These are phyloP conservation scores for Anhinga anhinga DNA, from an alignment of 2,113 vertebrate species.

Conservation along the genomic window DNA sequence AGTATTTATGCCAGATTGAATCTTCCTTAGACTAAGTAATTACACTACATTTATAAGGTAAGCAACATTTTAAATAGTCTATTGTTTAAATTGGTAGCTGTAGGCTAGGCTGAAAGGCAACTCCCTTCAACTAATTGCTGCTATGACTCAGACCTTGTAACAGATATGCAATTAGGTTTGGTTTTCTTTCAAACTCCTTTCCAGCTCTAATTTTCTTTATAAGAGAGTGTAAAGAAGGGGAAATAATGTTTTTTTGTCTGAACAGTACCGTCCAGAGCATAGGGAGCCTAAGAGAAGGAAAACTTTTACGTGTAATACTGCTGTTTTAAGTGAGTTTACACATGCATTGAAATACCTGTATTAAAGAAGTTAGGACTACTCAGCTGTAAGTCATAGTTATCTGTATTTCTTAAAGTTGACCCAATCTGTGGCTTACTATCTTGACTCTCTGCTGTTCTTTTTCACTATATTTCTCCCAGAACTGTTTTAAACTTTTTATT, in stretches of 20 bases:
- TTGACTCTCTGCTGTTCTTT: neutral
- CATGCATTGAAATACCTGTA: neutral
- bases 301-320: neutral
- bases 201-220: neutral
- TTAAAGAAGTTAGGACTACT: neutral
- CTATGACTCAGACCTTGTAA: constrained; percentile 64
- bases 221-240: neutral
- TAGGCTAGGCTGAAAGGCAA: constrained; percentile 36
- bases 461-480: neutral
- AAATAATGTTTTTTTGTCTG: neutral
- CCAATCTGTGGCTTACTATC: neutral
- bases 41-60: constrained; percentile 45
- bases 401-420: neutral
- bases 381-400: neutral
- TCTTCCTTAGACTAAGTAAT: constrained; percentile 48
- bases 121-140: constrained; percentile 43
- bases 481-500: neutral
- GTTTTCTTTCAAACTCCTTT: constrained; percentile 40
- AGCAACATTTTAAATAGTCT: constrained; percentile 52
- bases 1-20: constrained; percentile 22
- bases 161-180: constrained; percentile 58
- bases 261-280: neutral
- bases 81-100: constrained; percentile 61
- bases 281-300: neutral
- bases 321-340: neutral